phyloP scores from a whole-genome alignment of 2,888 invertebrate genomes.

The Anthrax anthrax region DNA sequence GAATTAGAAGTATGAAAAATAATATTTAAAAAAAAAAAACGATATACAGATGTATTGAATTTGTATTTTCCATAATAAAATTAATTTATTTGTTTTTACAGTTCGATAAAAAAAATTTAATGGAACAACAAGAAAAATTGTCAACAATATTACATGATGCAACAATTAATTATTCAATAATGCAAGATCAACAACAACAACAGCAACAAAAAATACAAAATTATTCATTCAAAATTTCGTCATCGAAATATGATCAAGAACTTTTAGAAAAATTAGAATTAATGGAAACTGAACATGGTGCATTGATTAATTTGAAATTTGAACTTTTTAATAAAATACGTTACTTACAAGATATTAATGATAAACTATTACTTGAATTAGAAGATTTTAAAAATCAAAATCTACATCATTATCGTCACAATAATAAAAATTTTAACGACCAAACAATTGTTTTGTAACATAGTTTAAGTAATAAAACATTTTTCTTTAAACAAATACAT shows the following conservation, averaged over 20 bases:
- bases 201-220: not conserved
- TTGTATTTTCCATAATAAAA: no score
- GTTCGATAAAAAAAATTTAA: conserved; percentile 9
- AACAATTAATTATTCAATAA: not conserved
- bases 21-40: no score
- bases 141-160: conserved; percentile 6
- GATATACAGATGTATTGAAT: not conserved
- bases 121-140: conserved; percentile 9
- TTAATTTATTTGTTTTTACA: not conserved
- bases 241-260: not conserved
- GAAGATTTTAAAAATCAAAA: conserved; percentile 4
- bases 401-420: no score
- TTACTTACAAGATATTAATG: conserved; percentile 9
- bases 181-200: not conserved
- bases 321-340: conserved; percentile 10
- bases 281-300: conserved; percentile 9
- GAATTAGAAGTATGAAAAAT: conserved; percentile 10
- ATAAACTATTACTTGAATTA: conserved; percentile 8
- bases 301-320: conserved; percentile 8
- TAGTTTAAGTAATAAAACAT: no score
- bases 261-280: conserved; percentile 4
- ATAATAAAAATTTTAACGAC: no score
- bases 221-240: not conserved
- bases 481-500: no score
- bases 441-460: no score